Evolutionary conservation across 2,888 invertebrate species (phyloP), one percentile per base, ranked within the genome.

Genomic region (Meteorus cinctellus): DNA sequence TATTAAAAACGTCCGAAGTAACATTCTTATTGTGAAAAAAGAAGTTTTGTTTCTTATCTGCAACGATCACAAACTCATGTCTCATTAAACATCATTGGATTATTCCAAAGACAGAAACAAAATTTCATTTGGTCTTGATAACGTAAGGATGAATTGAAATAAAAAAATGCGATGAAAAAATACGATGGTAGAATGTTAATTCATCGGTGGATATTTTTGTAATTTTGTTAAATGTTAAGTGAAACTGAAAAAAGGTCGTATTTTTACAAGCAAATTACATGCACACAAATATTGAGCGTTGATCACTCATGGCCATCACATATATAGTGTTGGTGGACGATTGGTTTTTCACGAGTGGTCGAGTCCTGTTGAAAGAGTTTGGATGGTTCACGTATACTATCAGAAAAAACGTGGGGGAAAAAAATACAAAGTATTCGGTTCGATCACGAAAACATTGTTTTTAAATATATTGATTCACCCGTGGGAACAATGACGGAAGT

Each of bases 231-330:
- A 45, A 12, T 24, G 31, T 51, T 48, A 62, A 74, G 67, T 68
- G 27, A 48, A 83, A 41, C 8, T 10, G 84, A 48, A 3, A n/a
- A 48, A 16, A 81, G 79, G 79, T 71, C 79, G 82, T 87, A 87
- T 87, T 87, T 88, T 87, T 85, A 85, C 86, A 86, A 86, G 86
- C 83, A 84, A 84, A 86, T 84, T 85, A 84, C 84, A 82, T 80
- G 82, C 78, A 81, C 14, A 48, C 31, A 8, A 63, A 12, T 31
- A 29, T 69, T 29, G 48, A 48, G n/a, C 29, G 29, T n/a, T 63
- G 31, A n/a, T 69, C 69, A 27, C 48, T 68, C 29, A 48, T 41
- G 41, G 41, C 41, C 12, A 41, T 41, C 41, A 12, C 8, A 12
- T 41, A 41, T 41, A 41, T 0, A 41, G 41, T 4, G 41, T 8